A percentile compares a stretch with the other conserved stretches of the same genome.
Conservation (phyloP, 2,888 invertebrate species). For the Callimorpha dominula region DNA sequence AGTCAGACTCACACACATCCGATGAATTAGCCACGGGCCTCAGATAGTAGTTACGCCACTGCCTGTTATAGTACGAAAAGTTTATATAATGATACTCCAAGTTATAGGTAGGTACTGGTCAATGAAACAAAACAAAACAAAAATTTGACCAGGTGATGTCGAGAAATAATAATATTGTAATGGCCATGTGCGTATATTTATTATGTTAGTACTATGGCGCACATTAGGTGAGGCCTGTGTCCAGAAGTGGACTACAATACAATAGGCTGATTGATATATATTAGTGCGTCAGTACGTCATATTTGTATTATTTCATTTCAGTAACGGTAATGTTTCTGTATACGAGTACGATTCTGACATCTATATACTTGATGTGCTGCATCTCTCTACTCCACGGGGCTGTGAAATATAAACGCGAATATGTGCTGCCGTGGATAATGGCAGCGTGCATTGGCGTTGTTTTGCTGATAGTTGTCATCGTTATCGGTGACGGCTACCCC, state of each 20-base stretch:
- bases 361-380: conserved; percentile 81
- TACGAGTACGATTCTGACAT: conserved; percentile 78
- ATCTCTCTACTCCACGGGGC: conserved; percentile 82
- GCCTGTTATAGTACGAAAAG: no score
- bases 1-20: no score
- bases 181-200: no score
- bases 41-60: no score
- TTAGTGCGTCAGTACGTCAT: not conserved
- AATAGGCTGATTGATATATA: not conserved
- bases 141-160: no score
- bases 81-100: no score
- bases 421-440: conserved; percentile 81
- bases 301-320: conserved; percentile 42
- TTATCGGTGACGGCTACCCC: conserved; percentile 75
- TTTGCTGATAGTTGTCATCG: conserved; percentile 68
- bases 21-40: no score
- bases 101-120: no score
- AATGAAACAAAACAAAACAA: no score
- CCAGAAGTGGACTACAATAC: not conserved
- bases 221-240: no score
- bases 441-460: conserved; percentile 76
- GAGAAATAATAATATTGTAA: no score
- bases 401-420: conserved; percentile 79
- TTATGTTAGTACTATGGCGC: no score
- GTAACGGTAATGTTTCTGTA: conserved; percentile 82